A percentile compares a stretch with the other conserved stretches of the same genome.
These are phyloP conservation scores for Cotesia glomerata DNA, from an alignment of 1,140 invertebrate genomes.

Conservation along the genomic window DNA sequence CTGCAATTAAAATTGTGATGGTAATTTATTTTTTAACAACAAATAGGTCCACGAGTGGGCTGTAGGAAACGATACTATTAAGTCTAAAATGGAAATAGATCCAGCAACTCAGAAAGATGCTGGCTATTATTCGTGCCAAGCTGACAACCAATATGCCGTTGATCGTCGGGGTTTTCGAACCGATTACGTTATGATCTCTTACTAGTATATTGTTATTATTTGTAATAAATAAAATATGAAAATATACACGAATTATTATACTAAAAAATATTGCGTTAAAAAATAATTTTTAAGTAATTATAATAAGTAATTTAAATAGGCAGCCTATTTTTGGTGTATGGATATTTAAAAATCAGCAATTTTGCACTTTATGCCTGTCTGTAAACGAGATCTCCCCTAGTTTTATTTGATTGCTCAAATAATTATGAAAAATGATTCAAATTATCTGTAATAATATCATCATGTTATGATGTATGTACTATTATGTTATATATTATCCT, in stretches of 20 bases:
- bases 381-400: background rate
- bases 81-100: constrained; percentile 92
- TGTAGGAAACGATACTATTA: constrained; percentile 80
- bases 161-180: constrained; percentile 75
- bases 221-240: background rate
- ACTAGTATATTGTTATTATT: constrained; percentile 50
- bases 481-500: too few relatives aligned
- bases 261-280: background rate
- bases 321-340: background rate
- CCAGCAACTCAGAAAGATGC: constrained; percentile 85
- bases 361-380: background rate
- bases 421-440: background rate
- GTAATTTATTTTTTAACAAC: constrained; percentile 13
- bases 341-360: background rate
- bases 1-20: background rate
- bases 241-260: background rate
- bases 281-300: background rate
- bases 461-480: too few relatives aligned
- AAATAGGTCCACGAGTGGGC: constrained; percentile 89
- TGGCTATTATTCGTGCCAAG: constrained; percentile 77
- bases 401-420: background rate
- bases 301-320: background rate
- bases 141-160: constrained; percentile 79
- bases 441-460: background rate
- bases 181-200: constrained; percentile 73